phyloP scores from a whole-genome alignment of 2,797 vertebrate genomes.

The Pseudocheirus occidentalis region DNA sequence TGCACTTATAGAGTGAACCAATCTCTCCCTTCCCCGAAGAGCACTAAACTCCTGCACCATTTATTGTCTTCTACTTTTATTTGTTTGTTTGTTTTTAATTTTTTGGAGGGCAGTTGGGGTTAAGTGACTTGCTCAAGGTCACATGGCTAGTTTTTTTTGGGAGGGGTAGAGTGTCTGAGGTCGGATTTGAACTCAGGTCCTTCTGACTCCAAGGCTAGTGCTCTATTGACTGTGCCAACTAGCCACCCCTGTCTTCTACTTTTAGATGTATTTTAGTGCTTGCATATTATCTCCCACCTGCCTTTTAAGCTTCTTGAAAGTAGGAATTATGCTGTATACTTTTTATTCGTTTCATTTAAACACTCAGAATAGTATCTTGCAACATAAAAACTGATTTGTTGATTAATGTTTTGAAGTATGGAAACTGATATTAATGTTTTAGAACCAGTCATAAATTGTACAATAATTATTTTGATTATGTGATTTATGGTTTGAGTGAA shows the following conservation, averaged over 20 bases:
- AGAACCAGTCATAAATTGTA: neutral
- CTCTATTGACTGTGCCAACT: no score
- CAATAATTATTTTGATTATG: neutral
- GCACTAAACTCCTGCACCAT: neutral
- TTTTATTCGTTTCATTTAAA: neutral
- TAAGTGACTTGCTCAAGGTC: no score
- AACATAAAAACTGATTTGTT: neutral
- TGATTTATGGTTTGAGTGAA: neutral
- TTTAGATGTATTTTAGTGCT: neutral
- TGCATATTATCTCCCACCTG: neutral
- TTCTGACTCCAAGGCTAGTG: no score
- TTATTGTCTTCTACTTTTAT: neutral
- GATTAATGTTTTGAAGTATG: neutral
- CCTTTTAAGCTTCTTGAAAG: neutral
- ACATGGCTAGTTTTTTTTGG: no score
- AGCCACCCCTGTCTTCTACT: neutral
- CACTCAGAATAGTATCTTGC: neutral
- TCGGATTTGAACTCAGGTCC: no score
- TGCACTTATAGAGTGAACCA: neutral
- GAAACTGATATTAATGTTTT: neutral
- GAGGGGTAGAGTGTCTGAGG: no score
- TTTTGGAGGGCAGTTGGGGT: no score
- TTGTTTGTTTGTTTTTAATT: no score
- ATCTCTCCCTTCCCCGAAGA: neutral
- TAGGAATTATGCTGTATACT: neutral